Conservation (phyloP, 2,888 invertebrate genomes). For the Xanthia icteritia region DNA sequence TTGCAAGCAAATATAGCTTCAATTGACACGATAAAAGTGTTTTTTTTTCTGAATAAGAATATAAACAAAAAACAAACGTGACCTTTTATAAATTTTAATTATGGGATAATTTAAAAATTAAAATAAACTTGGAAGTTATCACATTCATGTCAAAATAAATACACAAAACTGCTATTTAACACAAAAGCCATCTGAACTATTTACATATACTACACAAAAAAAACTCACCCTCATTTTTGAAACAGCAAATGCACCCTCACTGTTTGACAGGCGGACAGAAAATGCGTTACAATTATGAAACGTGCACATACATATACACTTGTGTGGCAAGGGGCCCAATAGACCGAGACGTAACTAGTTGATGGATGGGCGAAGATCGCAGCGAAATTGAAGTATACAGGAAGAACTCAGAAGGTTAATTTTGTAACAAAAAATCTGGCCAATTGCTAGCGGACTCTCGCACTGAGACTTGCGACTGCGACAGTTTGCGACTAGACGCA, state of each 20-base stretch:
- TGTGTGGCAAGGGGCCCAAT: constrained; percentile 64
- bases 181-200: background rate
- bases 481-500: no score
- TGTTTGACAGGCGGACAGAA: constrained; percentile 58
- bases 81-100: no score
- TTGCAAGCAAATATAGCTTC: no score
- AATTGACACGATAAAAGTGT: no score
- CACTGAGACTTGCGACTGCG: no score
- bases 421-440: background rate
- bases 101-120: background rate
- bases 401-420: constrained; percentile 16
- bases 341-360: constrained; percentile 69
- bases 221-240: constrained; percentile 77
- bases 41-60: no score
- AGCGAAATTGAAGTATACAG: constrained; percentile 52
- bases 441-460: no score
- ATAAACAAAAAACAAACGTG: no score
- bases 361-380: constrained; percentile 24
- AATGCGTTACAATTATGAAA: constrained; percentile 39
- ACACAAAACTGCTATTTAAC: background rate
- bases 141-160: background rate
- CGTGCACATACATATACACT: constrained; percentile 71
- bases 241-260: constrained; percentile 48
- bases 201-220: constrained; percentile 4
- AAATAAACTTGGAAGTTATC: background rate